Evolutionary conservation across 2,797 vertebrate species (phyloP).

Genomic region (Melanotaenia parkinsoni): DNA sequence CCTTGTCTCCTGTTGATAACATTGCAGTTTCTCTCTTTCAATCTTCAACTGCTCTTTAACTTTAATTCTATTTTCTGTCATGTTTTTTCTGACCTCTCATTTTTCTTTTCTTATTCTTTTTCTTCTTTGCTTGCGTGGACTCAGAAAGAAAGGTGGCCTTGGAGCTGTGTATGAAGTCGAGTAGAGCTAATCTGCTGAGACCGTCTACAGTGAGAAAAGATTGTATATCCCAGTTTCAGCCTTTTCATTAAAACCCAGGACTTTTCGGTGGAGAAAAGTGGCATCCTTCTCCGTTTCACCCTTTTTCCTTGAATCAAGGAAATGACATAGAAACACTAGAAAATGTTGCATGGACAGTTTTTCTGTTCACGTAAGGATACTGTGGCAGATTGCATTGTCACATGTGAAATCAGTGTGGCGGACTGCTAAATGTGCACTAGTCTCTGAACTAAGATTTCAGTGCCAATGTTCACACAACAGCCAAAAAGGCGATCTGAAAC

Average conservation of each 20-base stretch:
- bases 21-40: slow-evolving; percentile 41
- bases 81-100: slow-evolving; percentile 11
- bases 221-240: slow-evolving; percentile 75
- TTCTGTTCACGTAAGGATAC: slow-evolving; percentile 50
- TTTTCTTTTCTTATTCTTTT: slow-evolving; percentile 42
- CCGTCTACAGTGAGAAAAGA: slow-evolving; percentile 87
- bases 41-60: slow-evolving; percentile 26
- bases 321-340: slow-evolving; percentile 84
- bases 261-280: slow-evolving; percentile 87
- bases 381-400: slow-evolving; percentile 85
- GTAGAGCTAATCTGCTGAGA: slow-evolving; percentile 90
- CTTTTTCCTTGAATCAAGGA: slow-evolving; percentile 99
- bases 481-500: slow-evolving; percentile 56
- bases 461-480: slow-evolving; percentile 84
- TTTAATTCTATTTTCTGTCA: slow-evolving; percentile 1
- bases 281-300: slow-evolving; percentile 81
- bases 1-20: slow-evolving; percentile 20
- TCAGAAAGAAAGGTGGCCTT: slow-evolving; percentile 94
- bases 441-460: slow-evolving; percentile 79
- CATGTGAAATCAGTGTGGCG: slow-evolving; percentile 68
- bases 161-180: slow-evolving; percentile 92
- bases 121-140: slow-evolving; percentile 64
- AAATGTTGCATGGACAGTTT: slow-evolving; percentile 76
- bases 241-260: slow-evolving; percentile 62
- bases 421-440: slow-evolving; percentile 81